A percentile compares a stretch with the other conserved stretches of the same genome.
Evolutionary conservation across 2,888 invertebrate genomes (phyloP).

Genomic region (Tridacna gigas): DNA sequence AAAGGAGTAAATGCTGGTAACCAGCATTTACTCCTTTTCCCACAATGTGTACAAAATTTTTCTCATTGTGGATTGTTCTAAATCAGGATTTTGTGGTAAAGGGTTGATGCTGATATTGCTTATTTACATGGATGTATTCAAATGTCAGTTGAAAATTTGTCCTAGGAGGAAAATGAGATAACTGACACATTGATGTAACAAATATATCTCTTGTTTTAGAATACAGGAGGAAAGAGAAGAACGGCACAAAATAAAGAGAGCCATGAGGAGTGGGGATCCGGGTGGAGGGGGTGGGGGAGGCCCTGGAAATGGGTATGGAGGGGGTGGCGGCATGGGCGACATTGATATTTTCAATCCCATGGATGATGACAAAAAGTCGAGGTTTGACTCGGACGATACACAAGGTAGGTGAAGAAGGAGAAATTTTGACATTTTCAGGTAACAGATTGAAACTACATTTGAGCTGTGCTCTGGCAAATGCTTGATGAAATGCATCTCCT

Average conservation of each 20-base stretch:
- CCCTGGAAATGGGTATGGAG: not conserved
- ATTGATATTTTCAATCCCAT: not conserved
- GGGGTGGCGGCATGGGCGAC: not conserved
- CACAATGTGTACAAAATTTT: not conserved
- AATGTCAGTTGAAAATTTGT: too few relatives aligned
- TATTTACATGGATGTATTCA: too few relatives aligned
- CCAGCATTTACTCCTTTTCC: not conserved
- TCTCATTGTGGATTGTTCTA: not conserved
- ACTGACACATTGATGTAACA: too few relatives aligned
- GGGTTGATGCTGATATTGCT: not conserved
- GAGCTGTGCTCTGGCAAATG: too few relatives aligned
- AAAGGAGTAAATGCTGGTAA: not conserved
- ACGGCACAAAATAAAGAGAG: conserved; percentile 91
- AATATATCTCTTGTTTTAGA: conserved; percentile 86
- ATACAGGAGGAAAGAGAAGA: conserved; percentile 99
- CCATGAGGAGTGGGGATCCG: conserved; percentile 63
- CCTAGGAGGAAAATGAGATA: too few relatives aligned
- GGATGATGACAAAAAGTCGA: conserved; percentile 45
- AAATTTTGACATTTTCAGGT: too few relatives aligned
- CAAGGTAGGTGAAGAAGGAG: not conserved
- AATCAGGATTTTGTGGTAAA: not conserved
- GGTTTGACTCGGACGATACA: conserved; percentile 46
- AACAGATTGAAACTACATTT: too few relatives aligned
- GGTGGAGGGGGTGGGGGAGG: conserved; percentile 31
- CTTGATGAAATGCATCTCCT: too few relatives aligned